A percentile compares a stretch with the other conserved stretches of the same genome.
These are phyloP conservation scores for Papilio xuthus DNA, from an alignment of 1,140 invertebrate genomes.

Conservation along the genomic window DNA sequence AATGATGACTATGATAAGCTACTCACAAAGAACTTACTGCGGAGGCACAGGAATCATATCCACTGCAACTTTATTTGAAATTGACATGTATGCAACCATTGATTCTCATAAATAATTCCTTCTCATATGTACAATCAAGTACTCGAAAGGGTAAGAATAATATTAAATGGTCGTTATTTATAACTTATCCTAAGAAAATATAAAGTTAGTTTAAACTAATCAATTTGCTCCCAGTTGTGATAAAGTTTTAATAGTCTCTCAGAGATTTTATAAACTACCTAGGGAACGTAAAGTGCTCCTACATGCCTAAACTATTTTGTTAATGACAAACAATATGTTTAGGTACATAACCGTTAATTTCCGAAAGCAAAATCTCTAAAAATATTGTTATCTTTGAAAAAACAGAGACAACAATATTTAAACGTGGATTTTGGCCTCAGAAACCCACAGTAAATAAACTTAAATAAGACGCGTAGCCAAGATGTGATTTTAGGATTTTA, in stretches of 20 bases:
- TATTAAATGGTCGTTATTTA: background rate
- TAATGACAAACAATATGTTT: background rate
- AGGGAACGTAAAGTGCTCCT: background rate
- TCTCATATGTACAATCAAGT: background rate
- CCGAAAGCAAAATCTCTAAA: no score
- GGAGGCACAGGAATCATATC: conserved; percentile 50
- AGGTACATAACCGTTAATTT: no score
- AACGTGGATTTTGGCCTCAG: no score
- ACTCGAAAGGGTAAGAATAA: background rate
- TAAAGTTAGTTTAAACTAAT: no score
- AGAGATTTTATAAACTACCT: background rate
- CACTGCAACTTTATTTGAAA: conserved; percentile 54
- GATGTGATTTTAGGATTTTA: background rate
- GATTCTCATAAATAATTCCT: conserved; percentile 51
- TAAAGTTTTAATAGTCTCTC: background rate
- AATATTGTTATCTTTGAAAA: no score
- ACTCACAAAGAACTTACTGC: conserved; percentile 54
- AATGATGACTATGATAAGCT: conserved; percentile 64
- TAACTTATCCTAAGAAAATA: background rate
- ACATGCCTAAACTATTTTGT: background rate
- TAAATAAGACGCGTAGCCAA: background rate
- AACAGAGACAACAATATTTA: no score
- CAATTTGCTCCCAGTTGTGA: background rate
- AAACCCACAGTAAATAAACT: no score
- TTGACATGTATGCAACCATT: conserved; percentile 51